Evolutionary conservation across 2,113 vertebrate genomes (phyloP).

Genomic region (Catharus fuscescens): DNA sequence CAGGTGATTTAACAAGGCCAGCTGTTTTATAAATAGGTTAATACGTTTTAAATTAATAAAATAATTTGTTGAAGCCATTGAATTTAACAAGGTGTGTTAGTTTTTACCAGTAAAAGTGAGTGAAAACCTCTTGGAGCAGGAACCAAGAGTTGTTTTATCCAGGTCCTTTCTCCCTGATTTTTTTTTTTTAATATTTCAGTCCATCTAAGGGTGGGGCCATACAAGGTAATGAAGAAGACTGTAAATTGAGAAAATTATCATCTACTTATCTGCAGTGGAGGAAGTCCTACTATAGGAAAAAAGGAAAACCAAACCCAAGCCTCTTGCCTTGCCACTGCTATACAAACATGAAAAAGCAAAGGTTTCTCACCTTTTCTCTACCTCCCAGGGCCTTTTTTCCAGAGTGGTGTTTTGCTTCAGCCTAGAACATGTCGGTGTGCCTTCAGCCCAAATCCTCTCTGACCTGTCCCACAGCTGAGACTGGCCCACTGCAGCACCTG

Average conservation of each 20-base stretch:
- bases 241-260: neutral
- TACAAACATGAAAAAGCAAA: neutral
- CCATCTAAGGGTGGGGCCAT: neutral
- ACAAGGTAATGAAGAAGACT: neutral
- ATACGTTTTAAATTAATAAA: slow-evolving; percentile 9
- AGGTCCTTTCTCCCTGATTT: neutral
- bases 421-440: neutral
- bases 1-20: neutral
- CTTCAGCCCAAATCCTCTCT: neutral
- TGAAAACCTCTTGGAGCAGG: neutral
- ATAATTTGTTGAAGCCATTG: neutral
- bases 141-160: neutral
- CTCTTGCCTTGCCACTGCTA: neutral
- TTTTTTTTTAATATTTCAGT: neutral
- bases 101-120: neutral
- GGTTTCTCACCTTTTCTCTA: neutral
- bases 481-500: rapidly evolving
- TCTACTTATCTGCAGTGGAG: neutral
- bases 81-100: neutral
- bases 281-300: neutral
- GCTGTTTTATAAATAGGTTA: neutral
- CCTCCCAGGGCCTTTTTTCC: neutral
- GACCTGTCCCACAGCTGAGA: neutral
- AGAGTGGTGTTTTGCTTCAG: neutral
- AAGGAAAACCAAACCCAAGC: neutral